Evolutionary conservation across 2,797 vertebrate species (phyloP), one percentile per base, ranked within the genome.

Genomic region (Capromys pilorides): DNA sequence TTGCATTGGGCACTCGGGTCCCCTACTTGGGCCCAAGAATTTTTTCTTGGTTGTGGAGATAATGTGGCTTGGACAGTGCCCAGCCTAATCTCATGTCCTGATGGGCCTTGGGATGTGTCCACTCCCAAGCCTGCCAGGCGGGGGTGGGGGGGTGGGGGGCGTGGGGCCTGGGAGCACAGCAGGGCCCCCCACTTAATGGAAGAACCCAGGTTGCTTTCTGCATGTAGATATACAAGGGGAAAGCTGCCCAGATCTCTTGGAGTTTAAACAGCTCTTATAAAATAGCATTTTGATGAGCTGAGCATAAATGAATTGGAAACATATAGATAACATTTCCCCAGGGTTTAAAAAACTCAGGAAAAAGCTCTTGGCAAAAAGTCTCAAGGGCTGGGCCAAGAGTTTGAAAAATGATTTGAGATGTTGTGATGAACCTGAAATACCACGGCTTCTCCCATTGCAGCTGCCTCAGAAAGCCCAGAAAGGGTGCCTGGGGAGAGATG

Each of bases 201-300:
- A 51, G 62, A 73, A 62, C 21, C 31, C 80, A 90, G 92, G 66
- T 81, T 96, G 64, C 79, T 92, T 96, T 90, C 91, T 84, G 67
- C 79, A 73, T 90, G 16, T 85, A 94, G 96, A 94, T 93, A 91
- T 13, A 59, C 4, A 49, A 91, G 80, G 66, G 84, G 90, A 93
- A 96, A 49, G 14, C 82, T 95, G 94, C 94, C 95, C 96, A 96
- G 96, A 73, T 87, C 84, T 90, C 90, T 89, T 54, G 86, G 89
- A 94, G 87, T 91, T 94, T 93, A 96, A 86, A 95, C 62, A 73
- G 91, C 78, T 91, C 93, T 96, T 94, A 91, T 94, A 97, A 96
- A 97, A 96, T 84, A 89, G 95, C 89, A 95, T 97, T 96, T 97
- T 97, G 96, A 97, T 96, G 97, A 97, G 69, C 93, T 97, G 94